Percentiles rank a stretch among this genome's conserved stretches.
phyloP scores from a whole-genome alignment of 2,797 vertebrate genomes.

The Morelia viridis region DNA sequence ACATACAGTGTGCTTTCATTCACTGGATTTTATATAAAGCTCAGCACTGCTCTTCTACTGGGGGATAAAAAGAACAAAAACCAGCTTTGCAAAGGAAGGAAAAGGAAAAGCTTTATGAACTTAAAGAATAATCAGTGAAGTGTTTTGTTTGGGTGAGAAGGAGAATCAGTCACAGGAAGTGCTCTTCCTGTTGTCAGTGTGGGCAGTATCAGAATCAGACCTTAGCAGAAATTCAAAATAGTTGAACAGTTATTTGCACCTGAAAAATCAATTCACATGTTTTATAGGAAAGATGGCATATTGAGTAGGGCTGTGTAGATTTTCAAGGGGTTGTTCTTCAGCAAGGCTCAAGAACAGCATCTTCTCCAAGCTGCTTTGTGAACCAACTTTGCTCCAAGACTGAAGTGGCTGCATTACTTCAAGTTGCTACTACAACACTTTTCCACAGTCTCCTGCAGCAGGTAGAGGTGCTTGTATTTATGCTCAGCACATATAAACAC shows the following conservation, averaged over 20 bases:
- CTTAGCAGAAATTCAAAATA: background rate
- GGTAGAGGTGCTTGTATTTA: background rate
- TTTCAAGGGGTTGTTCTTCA: background rate
- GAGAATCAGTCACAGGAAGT: slow-evolving; percentile 24
- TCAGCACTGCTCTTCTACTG: slow-evolving; percentile 4
- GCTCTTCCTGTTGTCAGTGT: slow-evolving; percentile 1
- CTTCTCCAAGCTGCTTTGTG: background rate
- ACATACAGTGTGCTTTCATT: slow-evolving; percentile 29
- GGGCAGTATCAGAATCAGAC: background rate
- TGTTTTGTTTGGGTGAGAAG: slow-evolving; percentile 12
- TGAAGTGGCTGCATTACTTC: background rate
- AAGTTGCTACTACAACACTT: background rate
- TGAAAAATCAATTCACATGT: background rate
- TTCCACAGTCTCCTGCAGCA: background rate
- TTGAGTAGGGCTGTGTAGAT: background rate
- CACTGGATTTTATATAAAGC: slow-evolving; percentile 41
- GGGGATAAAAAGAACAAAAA: slow-evolving; percentile 12
- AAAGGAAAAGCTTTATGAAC: background rate
- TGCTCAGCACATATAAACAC: background rate
- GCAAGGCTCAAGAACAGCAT: background rate
- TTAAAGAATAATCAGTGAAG: background rate
- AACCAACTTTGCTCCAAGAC: background rate
- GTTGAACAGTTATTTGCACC: background rate
- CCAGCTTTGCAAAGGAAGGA: slow-evolving; percentile 10
- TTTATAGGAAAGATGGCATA: background rate